Conservation (phyloP, 64 coral and sea anemone genomes). For the Anthopleura sola region DNA sequence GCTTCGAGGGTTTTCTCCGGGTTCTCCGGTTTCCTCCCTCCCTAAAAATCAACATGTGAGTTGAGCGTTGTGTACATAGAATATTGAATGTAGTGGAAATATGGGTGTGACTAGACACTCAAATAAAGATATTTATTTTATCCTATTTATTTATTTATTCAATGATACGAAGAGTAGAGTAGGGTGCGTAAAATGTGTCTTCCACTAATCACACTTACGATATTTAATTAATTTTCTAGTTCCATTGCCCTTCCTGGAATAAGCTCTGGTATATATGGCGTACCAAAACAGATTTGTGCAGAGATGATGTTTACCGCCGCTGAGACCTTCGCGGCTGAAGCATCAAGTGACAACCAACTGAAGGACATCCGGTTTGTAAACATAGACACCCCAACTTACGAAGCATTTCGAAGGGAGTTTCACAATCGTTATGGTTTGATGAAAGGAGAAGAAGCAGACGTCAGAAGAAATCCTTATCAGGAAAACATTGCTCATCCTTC, state of each 20-base stretch:
- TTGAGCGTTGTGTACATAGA: no score
- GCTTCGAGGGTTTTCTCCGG: no score
- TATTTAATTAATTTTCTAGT: not conserved
- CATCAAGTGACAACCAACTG: not conserved
- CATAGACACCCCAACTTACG: slow-evolving; percentile 42
- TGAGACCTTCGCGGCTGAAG: slow-evolving; percentile 21
- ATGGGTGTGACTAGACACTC: no score
- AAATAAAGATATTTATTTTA: no score
- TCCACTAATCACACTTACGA: no score
- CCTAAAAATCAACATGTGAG: no score
- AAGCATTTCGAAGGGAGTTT: slow-evolving; percentile 52
- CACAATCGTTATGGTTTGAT: slow-evolving; percentile 6
- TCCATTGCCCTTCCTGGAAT: slow-evolving; percentile 71
- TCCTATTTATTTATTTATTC: no score
- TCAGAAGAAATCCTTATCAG: not conserved
- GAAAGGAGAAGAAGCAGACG: not conserved
- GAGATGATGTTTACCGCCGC: slow-evolving; percentile 38
- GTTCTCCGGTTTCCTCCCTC: no score
- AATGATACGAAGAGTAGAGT: no score
- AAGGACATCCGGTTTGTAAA: slow-evolving; percentile 62
- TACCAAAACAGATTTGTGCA: slow-evolving; percentile 59
- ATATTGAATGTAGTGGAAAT: no score
- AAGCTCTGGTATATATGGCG: slow-evolving; percentile 50
- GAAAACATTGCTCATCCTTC: not conserved
- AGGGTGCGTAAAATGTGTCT: no score